Evolutionary conservation across 2,888 invertebrate species (phyloP).

Genomic region (Chouioia cunea): DNA sequence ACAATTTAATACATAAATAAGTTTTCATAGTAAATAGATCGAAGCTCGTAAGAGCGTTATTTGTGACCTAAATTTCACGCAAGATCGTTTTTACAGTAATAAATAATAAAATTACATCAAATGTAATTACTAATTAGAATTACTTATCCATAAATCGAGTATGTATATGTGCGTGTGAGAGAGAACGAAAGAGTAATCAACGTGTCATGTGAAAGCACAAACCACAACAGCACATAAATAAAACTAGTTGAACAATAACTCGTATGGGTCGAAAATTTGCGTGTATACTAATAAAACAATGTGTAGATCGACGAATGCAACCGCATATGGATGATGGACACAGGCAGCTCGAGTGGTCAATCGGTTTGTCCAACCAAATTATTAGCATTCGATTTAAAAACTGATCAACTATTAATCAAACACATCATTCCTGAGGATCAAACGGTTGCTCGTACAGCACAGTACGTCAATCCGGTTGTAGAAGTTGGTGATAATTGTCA

Average conservation of each 20-base stretch:
- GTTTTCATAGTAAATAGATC: too few relatives aligned
- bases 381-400: constrained; percentile 65
- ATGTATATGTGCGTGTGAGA: too few relatives aligned
- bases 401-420: constrained; percentile 62
- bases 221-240: not conserved
- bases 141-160: not conserved
- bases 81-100: too few relatives aligned
- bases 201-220: too few relatives aligned
- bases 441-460: constrained; percentile 56
- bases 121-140: not conserved
- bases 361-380: constrained; percentile 65
- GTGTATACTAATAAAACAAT: constrained; percentile 1
- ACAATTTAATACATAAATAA: too few relatives aligned
- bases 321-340: constrained; percentile 68
- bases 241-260: not conserved
- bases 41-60: too few relatives aligned
- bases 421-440: constrained; percentile 62
- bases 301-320: constrained; percentile 67
- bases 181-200: not conserved
- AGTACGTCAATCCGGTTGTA: constrained; percentile 64
- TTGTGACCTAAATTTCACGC: too few relatives aligned
- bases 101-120: too few relatives aligned
- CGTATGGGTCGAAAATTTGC: too few relatives aligned
- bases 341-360: constrained; percentile 55
- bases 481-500: constrained; percentile 62